phyloP scores from a whole-genome alignment of 2,888 invertebrate genomes.

The Ariolimax columbianus region DNA sequence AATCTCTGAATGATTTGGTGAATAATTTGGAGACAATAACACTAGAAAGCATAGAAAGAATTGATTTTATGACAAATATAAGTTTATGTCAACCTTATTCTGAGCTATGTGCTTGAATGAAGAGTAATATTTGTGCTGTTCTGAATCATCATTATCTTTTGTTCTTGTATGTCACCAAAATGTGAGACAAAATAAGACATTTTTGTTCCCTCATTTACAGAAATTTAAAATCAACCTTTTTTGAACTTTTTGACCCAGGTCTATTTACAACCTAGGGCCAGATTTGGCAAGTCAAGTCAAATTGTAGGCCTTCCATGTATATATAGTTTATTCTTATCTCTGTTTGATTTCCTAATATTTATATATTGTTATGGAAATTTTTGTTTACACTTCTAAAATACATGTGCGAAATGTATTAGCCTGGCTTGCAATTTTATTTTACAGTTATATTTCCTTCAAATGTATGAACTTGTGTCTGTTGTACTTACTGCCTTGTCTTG shows the following conservation, averaged over 20 bases:
- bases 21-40: background rate
- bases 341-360: background rate
- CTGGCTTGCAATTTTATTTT: slow-evolving; percentile 46
- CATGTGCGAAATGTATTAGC: slow-evolving; percentile 51
- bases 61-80: background rate
- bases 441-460: background rate
- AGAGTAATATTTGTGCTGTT: background rate
- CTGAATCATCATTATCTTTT: no score
- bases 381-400: slow-evolving; percentile 43
- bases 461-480: background rate
- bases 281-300: slow-evolving; percentile 52
- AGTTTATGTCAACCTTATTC: background rate
- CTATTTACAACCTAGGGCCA: slow-evolving; percentile 42
- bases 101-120: background rate
- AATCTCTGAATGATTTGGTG: background rate
- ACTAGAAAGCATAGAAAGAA: background rate
- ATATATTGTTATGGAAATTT: slow-evolving; percentile 16
- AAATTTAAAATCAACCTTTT: slow-evolving; percentile 22
- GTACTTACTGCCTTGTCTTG: background rate
- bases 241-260: slow-evolving; percentile 30
- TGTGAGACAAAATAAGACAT: background rate
- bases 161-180: background rate
- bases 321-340: slow-evolving; percentile 21
- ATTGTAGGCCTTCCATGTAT: slow-evolving; percentile 53
- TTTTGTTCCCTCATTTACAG: slow-evolving; percentile 7